Evolutionary conservation across 2,113 vertebrate genomes (phyloP), one percentile per base, ranked within the genome.

Genomic region (Zeus faber): DNA sequence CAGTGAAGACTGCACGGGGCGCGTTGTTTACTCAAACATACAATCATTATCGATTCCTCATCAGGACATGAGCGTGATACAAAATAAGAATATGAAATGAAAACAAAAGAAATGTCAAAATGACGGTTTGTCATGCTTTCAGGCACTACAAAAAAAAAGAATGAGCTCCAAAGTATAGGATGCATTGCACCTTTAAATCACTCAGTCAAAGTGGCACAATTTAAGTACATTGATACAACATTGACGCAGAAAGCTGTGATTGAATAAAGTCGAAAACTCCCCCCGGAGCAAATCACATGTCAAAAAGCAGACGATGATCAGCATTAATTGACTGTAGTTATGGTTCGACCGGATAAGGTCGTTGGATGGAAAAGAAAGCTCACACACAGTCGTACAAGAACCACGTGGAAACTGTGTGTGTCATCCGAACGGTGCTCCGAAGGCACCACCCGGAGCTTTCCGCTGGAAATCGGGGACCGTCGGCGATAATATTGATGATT

Each of bases 151-250:
- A 77, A 80, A 77, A 57, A 76, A 77, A 76, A 65, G n/a, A n/a
- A n/a, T n/a, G n/a, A n/a, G n/a, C n/a, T n/a, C n/a, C n/a, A n/a
- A n/a, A 73, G 75, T 61, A 83, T 52, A 80, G 77, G 79, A 65
- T 81, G 79, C 69, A 82, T 74, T 78, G 77, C 83, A 82, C 77
- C 79, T 66, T 59, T 41, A 73, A 57, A 75, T 79, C 72, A 77
- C 70, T 81, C 72, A 62, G 70, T 81, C 61, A 74, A 83, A 87
- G 82, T 85, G 82, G 79, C 79, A 87, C 73, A 72, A 77, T 67
- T 62, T 48, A 67, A 64, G 48, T 74, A 50, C 47, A 72, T 66
- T 40, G 58, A 70, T 78, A 83, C 76, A 85, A 70, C 62, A 83
- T 54, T 39, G 35, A 16, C 51, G 52, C 35, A 61, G 56, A 69